phyloP scores from a whole-genome alignment of 2,113 vertebrate species.

The Eudorcas thomsonii region DNA sequence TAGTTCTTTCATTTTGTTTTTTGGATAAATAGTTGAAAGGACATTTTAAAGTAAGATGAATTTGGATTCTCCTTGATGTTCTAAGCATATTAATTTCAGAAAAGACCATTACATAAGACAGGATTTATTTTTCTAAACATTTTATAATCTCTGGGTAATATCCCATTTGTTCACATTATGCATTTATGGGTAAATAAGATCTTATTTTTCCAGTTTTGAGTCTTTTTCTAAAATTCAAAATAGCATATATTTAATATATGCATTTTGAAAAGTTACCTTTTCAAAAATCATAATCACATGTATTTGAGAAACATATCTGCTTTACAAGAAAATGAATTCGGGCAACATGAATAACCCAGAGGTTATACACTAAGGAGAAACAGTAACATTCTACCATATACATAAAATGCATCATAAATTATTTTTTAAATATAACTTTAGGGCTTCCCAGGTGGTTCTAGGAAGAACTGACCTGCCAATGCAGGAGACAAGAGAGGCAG shows the following conservation, averaged over 20 bases:
- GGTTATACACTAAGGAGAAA: background rate
- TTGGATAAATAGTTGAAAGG: background rate
- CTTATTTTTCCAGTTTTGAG: background rate
- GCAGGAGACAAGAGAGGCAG: background rate
- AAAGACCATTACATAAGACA: background rate
- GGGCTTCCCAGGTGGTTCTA: background rate
- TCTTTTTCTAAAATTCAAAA: background rate
- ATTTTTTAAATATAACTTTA: background rate
- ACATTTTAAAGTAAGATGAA: background rate
- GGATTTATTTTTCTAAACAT: background rate
- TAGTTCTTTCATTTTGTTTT: background rate
- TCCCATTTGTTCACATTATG: background rate
- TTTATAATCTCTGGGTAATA: background rate
- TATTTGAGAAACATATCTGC: background rate
- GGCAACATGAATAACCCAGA: background rate
- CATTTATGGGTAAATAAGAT: background rate
- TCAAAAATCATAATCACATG: background rate
- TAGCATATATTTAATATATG: background rate
- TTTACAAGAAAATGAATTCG: background rate
- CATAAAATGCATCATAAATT: background rate
- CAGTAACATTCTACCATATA: background rate
- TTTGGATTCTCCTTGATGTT: background rate
- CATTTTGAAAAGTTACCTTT: background rate
- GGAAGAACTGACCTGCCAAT: background rate
- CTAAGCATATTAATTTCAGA: conserved; percentile 17